phyloP scores from a whole-genome alignment of 2,797 vertebrate genomes.

The Cercopithecus diana region DNA sequence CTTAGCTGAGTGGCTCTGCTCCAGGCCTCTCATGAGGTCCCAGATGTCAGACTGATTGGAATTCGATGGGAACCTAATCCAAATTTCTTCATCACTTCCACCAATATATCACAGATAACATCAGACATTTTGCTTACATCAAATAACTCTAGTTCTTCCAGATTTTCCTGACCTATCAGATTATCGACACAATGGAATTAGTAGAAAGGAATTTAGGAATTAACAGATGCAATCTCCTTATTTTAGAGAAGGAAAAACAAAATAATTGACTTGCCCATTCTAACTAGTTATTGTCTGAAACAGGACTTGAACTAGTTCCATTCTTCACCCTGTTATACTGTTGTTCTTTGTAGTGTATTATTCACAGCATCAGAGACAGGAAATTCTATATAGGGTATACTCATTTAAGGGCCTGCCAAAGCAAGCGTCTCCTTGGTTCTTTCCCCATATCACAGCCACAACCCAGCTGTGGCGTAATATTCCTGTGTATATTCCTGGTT shows the following conservation, averaged over 20 bases:
- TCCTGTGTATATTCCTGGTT: neutral
- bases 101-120: neutral
- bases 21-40: neutral
- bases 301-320: neutral
- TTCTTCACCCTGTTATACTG: neutral
- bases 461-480: neutral
- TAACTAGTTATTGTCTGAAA: neutral
- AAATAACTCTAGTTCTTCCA: neutral
- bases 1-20: neutral
- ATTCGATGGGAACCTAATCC: neutral
- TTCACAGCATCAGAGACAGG: neutral
- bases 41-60: neutral
- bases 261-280: neutral
- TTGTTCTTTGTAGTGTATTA: neutral
- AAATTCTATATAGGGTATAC: too few relatives aligned
- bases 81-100: neutral
- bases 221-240: neutral
- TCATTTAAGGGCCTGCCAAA: neutral
- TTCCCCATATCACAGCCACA: neutral
- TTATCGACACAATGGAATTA: neutral
- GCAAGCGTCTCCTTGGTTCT: neutral
- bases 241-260: constrained; percentile 25
- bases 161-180: neutral
- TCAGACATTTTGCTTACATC: neutral
- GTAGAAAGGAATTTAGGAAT: neutral